phyloP scores from a whole-genome alignment of 2,113 vertebrate genomes.

The Salminus brasiliensis region DNA sequence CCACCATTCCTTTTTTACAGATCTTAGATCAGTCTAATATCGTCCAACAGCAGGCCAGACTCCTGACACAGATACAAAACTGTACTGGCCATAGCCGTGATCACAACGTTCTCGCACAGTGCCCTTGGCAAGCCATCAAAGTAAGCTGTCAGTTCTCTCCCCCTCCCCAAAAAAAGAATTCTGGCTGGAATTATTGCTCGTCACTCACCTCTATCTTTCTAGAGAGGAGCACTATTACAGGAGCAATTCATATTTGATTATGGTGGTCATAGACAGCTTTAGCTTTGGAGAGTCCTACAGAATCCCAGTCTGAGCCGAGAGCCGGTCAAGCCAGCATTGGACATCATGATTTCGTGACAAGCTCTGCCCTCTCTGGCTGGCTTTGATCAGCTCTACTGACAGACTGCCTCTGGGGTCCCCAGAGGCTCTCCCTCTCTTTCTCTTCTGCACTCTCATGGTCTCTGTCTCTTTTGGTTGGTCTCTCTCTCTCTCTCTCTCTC shows the following conservation, averaged over 20 bases:
- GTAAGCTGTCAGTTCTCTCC: slow-evolving; percentile 34
- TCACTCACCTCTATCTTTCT: slow-evolving; percentile 43
- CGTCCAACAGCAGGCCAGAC: neutral
- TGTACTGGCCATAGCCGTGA: slow-evolving; percentile 4
- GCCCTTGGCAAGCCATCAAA: slow-evolving; percentile 28
- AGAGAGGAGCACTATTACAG: slow-evolving; percentile 31
- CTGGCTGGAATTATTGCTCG: slow-evolving; percentile 48
- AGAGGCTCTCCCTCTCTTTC: neutral
- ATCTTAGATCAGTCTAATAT: neutral
- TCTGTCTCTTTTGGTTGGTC: neutral
- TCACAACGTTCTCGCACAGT: slow-evolving; percentile 10
- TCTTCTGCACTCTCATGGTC: neutral
- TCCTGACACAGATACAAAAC: neutral
- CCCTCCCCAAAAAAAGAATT: slow-evolving; percentile 48
- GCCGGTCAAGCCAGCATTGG: slow-evolving; percentile 1
- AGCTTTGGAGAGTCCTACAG: slow-evolving; percentile 3
- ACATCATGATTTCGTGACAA: slow-evolving; percentile 29
- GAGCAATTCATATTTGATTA: slow-evolving; percentile 56
- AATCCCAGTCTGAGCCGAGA: slow-evolving; percentile 7
- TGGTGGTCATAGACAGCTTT: slow-evolving; percentile 32
- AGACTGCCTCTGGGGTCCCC: neutral
- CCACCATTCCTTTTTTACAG: neutral
- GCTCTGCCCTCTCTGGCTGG: slow-evolving; percentile 28
- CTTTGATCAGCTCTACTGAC: slow-evolving; percentile 39
- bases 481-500: slow-evolving; percentile 1